These are phyloP conservation scores for Brachypalpus laphriformis DNA, from an alignment of 2,888 invertebrate species.

Conservation along the genomic window DNA sequence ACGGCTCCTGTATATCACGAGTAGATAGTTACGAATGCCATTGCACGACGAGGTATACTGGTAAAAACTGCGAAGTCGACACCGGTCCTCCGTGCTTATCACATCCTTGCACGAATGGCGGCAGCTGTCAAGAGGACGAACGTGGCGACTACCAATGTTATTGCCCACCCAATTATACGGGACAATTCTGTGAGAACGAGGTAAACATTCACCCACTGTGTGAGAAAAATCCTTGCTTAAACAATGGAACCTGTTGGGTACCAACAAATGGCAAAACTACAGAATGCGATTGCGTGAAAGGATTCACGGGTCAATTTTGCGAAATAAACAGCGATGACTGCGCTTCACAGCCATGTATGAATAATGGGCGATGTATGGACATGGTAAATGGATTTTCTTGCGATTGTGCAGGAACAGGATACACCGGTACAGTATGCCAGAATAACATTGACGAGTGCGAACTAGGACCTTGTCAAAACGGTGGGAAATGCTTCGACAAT, in stretches of 20 bases:
- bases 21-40: slow-evolving; percentile 92
- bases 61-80: slow-evolving; percentile 94
- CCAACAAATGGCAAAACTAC: slow-evolving; percentile 84
- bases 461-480: slow-evolving; percentile 88
- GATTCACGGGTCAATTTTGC: slow-evolving; percentile 81
- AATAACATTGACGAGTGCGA: slow-evolving; percentile 92
- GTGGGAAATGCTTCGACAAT: slow-evolving; percentile 91
- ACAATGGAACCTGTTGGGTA: slow-evolving; percentile 90
- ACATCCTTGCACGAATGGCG: slow-evolving; percentile 89
- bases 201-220: slow-evolving; percentile 88
- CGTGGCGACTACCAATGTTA: slow-evolving; percentile 89
- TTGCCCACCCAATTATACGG: slow-evolving; percentile 88
- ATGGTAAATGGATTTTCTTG: slow-evolving; percentile 90
- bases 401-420: slow-evolving; percentile 90
- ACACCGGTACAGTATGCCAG: slow-evolving; percentile 89
- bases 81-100: slow-evolving; percentile 89
- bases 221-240: slow-evolving; percentile 89
- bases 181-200: slow-evolving; percentile 89
- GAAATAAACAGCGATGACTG: slow-evolving; percentile 92
- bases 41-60: slow-evolving; percentile 92
- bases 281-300: slow-evolving; percentile 86
- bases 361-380: slow-evolving; percentile 90
- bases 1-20: slow-evolving; percentile 90
- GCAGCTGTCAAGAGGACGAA: slow-evolving; percentile 87
- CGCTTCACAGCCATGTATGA: slow-evolving; percentile 86